Conservation (phyloP, 2,797 vertebrate genomes). For the Lithobates sylvaticus region DNA sequence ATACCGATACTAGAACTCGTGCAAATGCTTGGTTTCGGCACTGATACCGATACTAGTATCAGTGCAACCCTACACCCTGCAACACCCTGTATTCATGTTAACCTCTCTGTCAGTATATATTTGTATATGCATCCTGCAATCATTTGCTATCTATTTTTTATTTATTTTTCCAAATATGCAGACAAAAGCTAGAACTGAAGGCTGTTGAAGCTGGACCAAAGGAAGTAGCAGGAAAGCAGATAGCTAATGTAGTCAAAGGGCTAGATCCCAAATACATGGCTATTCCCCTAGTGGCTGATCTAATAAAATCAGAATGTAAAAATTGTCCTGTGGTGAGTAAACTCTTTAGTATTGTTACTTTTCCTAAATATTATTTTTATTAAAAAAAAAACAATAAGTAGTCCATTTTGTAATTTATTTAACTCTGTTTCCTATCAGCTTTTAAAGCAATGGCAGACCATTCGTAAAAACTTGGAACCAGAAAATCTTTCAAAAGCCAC, state of each 20-base stretch:
- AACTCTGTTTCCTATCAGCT: slow-evolving; percentile 76
- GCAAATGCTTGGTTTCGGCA: no score
- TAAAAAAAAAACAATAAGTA: neutral
- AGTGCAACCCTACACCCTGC: no score
- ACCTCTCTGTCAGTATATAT: neutral
- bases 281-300: slow-evolving; percentile 82
- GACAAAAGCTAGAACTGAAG: slow-evolving; percentile 86
- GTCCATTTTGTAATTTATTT: neutral
- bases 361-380: neutral
- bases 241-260: slow-evolving; percentile 78
- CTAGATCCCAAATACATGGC: slow-evolving; percentile 83
- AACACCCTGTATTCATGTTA: no score
- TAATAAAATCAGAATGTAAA: slow-evolving; percentile 80
- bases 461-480: slow-evolving; percentile 84
- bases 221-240: slow-evolving; percentile 84
- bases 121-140: neutral
- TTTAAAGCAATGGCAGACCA: slow-evolving; percentile 85
- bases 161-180: slow-evolving; percentile 65
- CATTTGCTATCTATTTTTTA: neutral
- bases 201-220: slow-evolving; percentile 80
- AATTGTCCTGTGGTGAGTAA: slow-evolving; percentile 87
- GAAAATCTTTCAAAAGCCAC: slow-evolving; percentile 84
- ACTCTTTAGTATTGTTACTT: neutral
- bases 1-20: no score
- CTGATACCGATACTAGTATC: no score